Base-by-base conservation (phyloP, 2,888 invertebrate species). In the Apomyelois bistriatella region DNA sequence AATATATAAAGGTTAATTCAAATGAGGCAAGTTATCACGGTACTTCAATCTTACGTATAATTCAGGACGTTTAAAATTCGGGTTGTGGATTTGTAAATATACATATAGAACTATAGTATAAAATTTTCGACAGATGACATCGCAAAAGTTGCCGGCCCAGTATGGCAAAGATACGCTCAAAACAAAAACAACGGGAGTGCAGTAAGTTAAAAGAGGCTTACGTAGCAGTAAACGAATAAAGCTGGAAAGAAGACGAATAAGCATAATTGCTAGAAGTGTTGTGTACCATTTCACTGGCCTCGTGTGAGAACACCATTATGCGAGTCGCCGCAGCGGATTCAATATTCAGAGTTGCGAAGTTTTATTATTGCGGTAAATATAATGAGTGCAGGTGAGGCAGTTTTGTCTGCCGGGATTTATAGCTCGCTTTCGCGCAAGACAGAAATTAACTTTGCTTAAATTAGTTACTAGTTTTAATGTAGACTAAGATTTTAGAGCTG, bases 341-440 rank as follows among this genome's bases (percentile, higher is more conserved):
- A 90, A 90, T 89, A 89, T 89, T 87, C 86, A 78, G 76, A 86
- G 85, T 83, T 82, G 85, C 73, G 79, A 89, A 89, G 82, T 89
- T 90, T 90, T 87, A 86, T 88, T 88, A 89, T 88, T 86, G 82
- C 85, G 82, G 87, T 89, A 88, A 86, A 88, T 85, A 88, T 88
- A 88, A 89, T 85, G 87, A 89, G 85, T 84, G 84, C 85, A 88
- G 88, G 89, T 88, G 84, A 87, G 81, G 74, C 79, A 74, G 78
- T 81, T 81, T 74, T 76, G 85, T 85, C 87, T 85, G 81, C 66
- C 58, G 79, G 82, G 84, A 88, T 85, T 88, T 85, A 84, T 76
- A 70, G 72, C 60, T 7, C 70, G 52, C 51, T 9, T 37, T 30
- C 15, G 35, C 60, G 64, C 64, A 80, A 82, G 80, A 82, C 74